Base-by-base conservation (phyloP, 1,140 invertebrate genomes). In the Bombyx mandarina region DNA sequence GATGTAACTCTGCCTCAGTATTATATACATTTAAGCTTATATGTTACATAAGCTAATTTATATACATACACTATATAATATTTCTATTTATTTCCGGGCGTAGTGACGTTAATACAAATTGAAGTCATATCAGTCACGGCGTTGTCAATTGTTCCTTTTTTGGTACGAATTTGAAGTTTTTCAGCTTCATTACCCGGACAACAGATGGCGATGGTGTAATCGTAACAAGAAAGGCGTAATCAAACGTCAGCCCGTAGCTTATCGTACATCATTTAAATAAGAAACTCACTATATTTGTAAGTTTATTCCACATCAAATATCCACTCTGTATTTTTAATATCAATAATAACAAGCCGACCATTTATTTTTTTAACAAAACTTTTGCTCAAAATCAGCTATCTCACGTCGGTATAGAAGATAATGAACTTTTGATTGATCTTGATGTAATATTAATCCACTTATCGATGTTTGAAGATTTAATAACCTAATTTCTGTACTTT, bases 1-100 rank as follows among this genome's bases (percentile, higher is more conserved):
- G 80, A 85, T 87, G 83, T 85, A 87, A 85, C 82, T 87, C 84
- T 84, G 84, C 82, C 84, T 87, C 84, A 87, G 84, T 87, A 87
- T 87, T 87, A 87, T 86, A 82, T 87, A 87, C 82, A 84, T 85
- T 77, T 85, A 87, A 87, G 84, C 84, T 87, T 87, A 85, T 87
- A 76, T 83, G 79, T 87, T 87, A 85, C 72, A 86, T 87, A 87
- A 87, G 83, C 83, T 84, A 87, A 84, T 85, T 86, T 85, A 85
- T 87, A 87, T 87, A 85, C 81, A 87, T 79, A 35, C 2, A 35
- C 26, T 35, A 35, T 3, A 35, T 35, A 3, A 35, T 81, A 75
- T 75, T 76, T 79, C 73, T 79, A 81, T 84, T 85, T 74, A 66
- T 83, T 85, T 79, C 78, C 75, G 82, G 79, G 84, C 77, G 82